Evolutionary conservation across 2,888 invertebrate genomes (phyloP).

Genomic region (Drosophila meridionalis): DNA sequence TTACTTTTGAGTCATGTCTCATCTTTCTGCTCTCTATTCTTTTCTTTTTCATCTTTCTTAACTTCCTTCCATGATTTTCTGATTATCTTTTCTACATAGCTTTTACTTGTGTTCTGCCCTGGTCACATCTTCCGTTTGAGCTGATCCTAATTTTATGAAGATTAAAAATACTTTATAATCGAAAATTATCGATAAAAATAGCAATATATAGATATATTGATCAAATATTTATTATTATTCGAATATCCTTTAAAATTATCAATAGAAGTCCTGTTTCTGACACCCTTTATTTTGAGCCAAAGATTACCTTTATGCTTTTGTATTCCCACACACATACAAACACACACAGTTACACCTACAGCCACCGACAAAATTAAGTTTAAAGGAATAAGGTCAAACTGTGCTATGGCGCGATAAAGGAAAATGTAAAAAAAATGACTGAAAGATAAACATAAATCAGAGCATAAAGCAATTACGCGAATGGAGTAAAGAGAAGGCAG

Average conservation of each 20-base stretch:
- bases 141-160: not conserved
- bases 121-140: not conserved
- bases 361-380: constrained; percentile 52
- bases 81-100: not conserved
- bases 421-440: constrained; percentile 74
- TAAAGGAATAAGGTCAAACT: constrained; percentile 66
- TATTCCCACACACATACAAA: not conserved
- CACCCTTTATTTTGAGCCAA: constrained; percentile 19
- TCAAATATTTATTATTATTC: not conserved
- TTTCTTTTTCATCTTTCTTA: not conserved
- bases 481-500: constrained; percentile 25
- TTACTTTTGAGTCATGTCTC: not conserved
- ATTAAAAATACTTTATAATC: not conserved
- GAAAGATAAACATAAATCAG: constrained; percentile 76
- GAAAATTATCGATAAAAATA: not conserved
- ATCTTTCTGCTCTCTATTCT: not conserved
- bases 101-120: not conserved
- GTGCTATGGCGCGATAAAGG: constrained; percentile 54
- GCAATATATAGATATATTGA: not conserved
- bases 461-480: constrained; percentile 71
- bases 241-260: no score
- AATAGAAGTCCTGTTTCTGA: not conserved
- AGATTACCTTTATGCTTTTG: constrained; percentile 5
- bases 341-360: not conserved
- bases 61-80: not conserved